Base-by-base conservation (phyloP, 1,140 invertebrate genomes). In the Drosophila persimilis region DNA sequence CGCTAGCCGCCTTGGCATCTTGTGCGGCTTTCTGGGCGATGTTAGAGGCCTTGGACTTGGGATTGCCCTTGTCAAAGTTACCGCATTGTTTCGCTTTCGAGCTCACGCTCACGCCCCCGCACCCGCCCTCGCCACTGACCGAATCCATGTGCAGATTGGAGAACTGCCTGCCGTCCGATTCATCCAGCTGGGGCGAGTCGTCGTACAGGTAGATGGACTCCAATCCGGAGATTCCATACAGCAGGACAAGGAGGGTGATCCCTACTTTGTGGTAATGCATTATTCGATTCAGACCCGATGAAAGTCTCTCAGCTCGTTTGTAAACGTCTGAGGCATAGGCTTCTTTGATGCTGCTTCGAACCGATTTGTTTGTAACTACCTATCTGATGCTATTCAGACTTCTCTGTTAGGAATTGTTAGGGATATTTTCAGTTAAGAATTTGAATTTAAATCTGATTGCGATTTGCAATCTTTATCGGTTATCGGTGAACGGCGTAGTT, bases 11-110 rank as follows among this genome's bases (percentile, higher is more conserved):
- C 72, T 94, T 94, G 0, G 94, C 94, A 77, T 94, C 94, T 26
- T 93, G 93, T 0, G 94, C 94, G 1, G 94, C 94, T 72, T 95
- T 94, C 62, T 94, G 93, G 0, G 94, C 94, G 67, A 95, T 94
- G 75, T 91, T 94, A 0, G 92, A 92, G 0, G 93, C 93, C 56
- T 92, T 92, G 29, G 90, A 31, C 56, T 90, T 90, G 9, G 79
- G 48, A 50, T 83, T 70, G 0, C 61, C 74, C 6, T 47, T 44
- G 7, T 35, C 47, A 29, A 72, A 2, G 0, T 4, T n/a, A 8
- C 39, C 29, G 13, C 22, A 31, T 56, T 48, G 9, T 39, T 29
- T 20, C 31, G 13, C 6, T 4, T 44, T 53, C 2, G n/a, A 6
- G 0, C 1, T 48, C 45, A 46, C 52, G 35, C 45, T 48, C 45